Conservation (phyloP, 2,797 vertebrate species). For the Hylomyscus alleni region DNA sequence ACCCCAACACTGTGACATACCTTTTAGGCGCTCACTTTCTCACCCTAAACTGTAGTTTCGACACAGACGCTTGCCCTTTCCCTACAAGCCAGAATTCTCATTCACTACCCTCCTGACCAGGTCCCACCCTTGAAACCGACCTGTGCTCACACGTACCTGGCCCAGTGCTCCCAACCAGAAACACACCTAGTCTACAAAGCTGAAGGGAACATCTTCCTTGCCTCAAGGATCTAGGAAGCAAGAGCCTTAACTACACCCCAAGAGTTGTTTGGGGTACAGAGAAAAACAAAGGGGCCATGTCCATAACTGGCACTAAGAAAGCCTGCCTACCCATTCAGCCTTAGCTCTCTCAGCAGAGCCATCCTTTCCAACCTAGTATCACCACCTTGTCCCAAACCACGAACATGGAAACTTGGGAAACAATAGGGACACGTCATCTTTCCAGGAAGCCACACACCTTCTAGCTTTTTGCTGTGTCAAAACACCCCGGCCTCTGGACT, state of each 20-base stretch:
- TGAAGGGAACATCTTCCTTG: constrained; percentile 55
- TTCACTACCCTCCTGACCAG: neutral
- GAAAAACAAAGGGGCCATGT: neutral
- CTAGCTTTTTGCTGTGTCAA: neutral
- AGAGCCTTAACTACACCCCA: neutral
- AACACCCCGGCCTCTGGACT: constrained; percentile 18
- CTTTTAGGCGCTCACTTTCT: neutral
- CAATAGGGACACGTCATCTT: neutral
- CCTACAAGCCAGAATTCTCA: neutral
- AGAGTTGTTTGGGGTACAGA: constrained; percentile 8
- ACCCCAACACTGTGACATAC: neutral
- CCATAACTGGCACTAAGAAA: constrained; percentile 34
- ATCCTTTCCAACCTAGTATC: neutral
- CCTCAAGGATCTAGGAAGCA: neutral
- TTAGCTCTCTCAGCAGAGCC: neutral
- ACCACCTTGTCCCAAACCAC: neutral
- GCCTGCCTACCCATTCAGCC: constrained; percentile 23
- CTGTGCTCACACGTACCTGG: neutral
- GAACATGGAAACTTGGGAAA: constrained; percentile 36
- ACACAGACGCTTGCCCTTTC: neutral
- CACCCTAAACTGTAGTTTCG: neutral
- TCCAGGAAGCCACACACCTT: constrained; percentile 57
- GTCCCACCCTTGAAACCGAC: constrained; percentile 7
- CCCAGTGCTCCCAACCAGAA: neutral
- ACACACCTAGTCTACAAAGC: constrained; percentile 39